Conservation (phyloP, 2,888 invertebrate species). For the Cataglyphis altisquamis region DNA sequence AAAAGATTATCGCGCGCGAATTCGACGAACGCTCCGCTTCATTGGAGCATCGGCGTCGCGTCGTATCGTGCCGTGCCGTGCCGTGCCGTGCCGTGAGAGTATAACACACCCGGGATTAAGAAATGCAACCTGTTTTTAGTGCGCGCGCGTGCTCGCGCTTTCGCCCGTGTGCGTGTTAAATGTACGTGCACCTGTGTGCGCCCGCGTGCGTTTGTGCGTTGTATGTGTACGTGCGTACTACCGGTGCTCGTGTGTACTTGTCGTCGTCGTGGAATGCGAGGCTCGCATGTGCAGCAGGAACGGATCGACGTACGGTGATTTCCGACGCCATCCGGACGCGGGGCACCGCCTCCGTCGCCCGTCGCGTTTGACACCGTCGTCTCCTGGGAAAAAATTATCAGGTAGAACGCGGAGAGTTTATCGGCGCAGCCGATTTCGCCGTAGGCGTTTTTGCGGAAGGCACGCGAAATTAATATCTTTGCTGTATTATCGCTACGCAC, state of each 20-base stretch:
- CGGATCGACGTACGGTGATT: conserved; percentile 66
- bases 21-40: conserved; percentile 49
- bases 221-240: conserved; percentile 34
- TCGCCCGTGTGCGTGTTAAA: not conserved
- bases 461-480: conserved; percentile 8
- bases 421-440: not conserved
- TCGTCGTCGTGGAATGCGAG: conserved; percentile 71
- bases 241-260: conserved; percentile 44
- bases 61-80: conserved; percentile 7
- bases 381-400: not conserved
- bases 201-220: not conserved
- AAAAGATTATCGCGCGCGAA: not conserved
- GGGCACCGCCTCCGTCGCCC: conserved; percentile 12
- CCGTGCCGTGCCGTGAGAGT: conserved; percentile 5
- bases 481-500: no score
- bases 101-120: conserved; percentile 23
- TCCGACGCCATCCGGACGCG: conserved; percentile 31
- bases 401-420: conserved; percentile 4
- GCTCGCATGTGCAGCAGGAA: conserved; percentile 69
- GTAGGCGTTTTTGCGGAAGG: not conserved
- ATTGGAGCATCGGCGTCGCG: conserved; percentile 35
- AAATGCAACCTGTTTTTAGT: conserved; percentile 57
- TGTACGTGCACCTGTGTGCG: conserved; percentile 30
- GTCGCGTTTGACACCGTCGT: not conserved
- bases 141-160: not conserved